Evolutionary conservation across 2,797 vertebrate species (phyloP), one percentile per base, ranked within the genome.

Genomic region (Lacerta agilis): DNA sequence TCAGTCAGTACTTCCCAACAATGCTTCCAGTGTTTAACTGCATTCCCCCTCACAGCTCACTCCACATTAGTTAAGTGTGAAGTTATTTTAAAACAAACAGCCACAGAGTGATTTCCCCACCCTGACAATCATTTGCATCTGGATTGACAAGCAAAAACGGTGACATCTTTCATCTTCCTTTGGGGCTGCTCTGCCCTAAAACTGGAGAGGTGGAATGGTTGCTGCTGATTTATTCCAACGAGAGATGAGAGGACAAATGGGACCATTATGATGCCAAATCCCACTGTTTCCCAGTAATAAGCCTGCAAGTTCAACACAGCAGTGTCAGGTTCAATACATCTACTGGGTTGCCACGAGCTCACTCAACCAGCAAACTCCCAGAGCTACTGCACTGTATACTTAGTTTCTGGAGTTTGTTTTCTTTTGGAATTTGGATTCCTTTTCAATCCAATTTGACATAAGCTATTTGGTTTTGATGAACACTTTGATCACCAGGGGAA

Each of bases 401-500:
- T 85, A 75, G 61, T 87, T 87, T 87, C 81, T 87, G 89, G 78
- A 85, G 77, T 85, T 85, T 87, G 82, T 88, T 88, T 86, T 79
- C 86, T 91, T 86, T 93, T 83, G 80, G 85, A 73, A 15, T 91
- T 58, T 4, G 1, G 86, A 8, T 71, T 88, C 43, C 0, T 23
- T 76, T 88, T 92, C 93, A 64, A 72, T 88, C 71, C 72, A 88
- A 0, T 89, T 94, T 89, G 86, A 76, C 82, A 82, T 33, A 69
- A 93, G 55, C 2, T 41, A 75, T 89, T 91, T 36, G 61, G 58
- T 92, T 94, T 88, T 94, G 90, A 87, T 85, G 87, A 87, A 86
- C 89, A 67, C 86, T 96, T 95, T 96, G 93, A 90, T 94, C 89
- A 86, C 13, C 85, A 75, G 86, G 86, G 89, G 78, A 82, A 91